Percentiles rank a stretch among this genome's conserved stretches.
These are phyloP conservation scores for Tetranychus piercei DNA, from an alignment of 2,888 invertebrate species.

Conservation along the genomic window DNA sequence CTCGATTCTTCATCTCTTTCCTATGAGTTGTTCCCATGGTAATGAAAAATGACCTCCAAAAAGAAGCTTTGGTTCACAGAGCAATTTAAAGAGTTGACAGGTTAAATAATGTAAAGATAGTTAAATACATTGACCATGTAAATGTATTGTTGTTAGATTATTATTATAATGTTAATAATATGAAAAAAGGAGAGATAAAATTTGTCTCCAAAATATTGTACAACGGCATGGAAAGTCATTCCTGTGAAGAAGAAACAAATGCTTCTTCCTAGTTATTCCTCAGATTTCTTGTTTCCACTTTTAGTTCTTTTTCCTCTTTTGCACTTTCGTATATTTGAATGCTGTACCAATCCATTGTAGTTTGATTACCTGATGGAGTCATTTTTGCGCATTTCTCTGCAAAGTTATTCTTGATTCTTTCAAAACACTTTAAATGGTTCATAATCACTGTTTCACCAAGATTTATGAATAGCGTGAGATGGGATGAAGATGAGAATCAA, in stretches of 20 bases:
- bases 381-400: no score
- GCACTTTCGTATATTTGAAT: no score
- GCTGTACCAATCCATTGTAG: no score
- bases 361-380: no score
- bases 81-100: background rate
- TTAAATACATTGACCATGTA: background rate
- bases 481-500: background rate
- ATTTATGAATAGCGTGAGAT: slow-evolving; percentile 5
- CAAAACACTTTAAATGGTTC: background rate
- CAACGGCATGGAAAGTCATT: no score
- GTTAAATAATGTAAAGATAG: background rate
- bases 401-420: no score
- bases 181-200: no score
- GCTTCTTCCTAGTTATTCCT: no score
- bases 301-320: no score
- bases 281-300: no score
- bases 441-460: background rate
- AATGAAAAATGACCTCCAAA: background rate
- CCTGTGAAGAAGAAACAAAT: no score
- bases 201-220: no score
- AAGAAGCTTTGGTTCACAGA: background rate
- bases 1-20: background rate
- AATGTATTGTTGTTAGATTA: background rate
- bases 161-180: background rate
- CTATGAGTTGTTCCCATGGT: background rate